Percentiles rank a stretch among this genome's conserved stretches.
phyloP scores from a whole-genome alignment of 1,140 invertebrate species.

The Trachymyrmex cornetzi region DNA sequence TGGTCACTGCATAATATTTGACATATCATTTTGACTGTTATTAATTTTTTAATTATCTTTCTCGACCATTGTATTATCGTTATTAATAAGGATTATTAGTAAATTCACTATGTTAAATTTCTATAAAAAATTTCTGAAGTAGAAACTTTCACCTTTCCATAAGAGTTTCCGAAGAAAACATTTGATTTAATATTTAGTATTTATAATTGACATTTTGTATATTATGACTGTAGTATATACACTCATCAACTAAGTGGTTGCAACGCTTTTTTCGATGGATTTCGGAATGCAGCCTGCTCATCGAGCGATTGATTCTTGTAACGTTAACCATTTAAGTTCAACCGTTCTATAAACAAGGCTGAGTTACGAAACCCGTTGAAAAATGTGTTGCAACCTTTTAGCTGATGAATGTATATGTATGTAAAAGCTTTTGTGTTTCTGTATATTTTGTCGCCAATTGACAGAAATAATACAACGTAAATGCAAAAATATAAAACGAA shows the following conservation, averaged over 20 bases:
- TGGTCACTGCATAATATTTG: background rate
- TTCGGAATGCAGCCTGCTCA: too few species aligned
- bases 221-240: background rate
- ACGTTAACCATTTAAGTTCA: too few species aligned
- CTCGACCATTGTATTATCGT: background rate
- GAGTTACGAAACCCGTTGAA: background rate
- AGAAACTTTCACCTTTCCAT: background rate
- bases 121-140: background rate
- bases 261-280: too few species aligned
- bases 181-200: background rate
- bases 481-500: background rate
- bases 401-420: background rate
- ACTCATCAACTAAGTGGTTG: too few species aligned
- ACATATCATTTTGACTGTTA: background rate
- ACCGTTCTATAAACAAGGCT: too few species aligned
- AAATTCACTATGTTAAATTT: background rate
- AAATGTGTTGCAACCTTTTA: too few species aligned
- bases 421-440: background rate
- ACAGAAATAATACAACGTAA: background rate
- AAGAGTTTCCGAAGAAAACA: background rate
- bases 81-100: too few species aligned
- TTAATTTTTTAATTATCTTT: background rate
- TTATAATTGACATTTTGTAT: background rate
- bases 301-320: too few species aligned
- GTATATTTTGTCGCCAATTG: background rate